Base-by-base conservation (phyloP, 2,113 vertebrate genomes). In the Galbula dea region DNA sequence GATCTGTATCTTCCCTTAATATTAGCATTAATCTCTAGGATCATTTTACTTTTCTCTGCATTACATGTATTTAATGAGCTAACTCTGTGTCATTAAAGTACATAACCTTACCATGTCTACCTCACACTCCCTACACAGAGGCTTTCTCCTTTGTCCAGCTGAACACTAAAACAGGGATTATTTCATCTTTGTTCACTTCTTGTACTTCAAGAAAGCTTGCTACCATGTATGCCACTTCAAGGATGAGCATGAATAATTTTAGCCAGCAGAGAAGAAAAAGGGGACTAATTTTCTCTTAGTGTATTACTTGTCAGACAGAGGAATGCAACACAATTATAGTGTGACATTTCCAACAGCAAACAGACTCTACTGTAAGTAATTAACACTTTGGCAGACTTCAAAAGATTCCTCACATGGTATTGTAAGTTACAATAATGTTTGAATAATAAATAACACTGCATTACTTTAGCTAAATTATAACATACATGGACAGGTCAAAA, bases 321-420 rank as follows among this genome's bases (percentile, higher is more conserved):
- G 86, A 97, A 97, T 62, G 26, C 86, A 94, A 94, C 86, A 86
- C 96, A 97, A 97, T 97, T 96, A 97, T 83, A 86, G 96, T 94
- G 94, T 97, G 97, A 97, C 97, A 97, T 97, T 97, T 97, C 80
- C 90, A 97, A 94, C 93, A 97, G 96, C 95, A 97, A 96, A 97
- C 84, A 97, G 67, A 94, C 96, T 97, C 92, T 90, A 72, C 74
- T 95, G 57, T 94, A 97, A 96, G 96, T 95, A 97, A 97, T 98
- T 98, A 97, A 96, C 86, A 90, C 68, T 96, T 95, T 96, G 96
- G 95, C 97, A 98, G 97, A 83, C 93, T 96, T 96, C 81, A 84
- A 84, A 96, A 97, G 92, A 96, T 97, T 95, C 97, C 88, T 97
- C 93, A 69, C 57, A 91, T 41, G 63, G 96, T 52, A 75, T 39